Percentiles rank a stretch among this genome's conserved stretches.
These are phyloP conservation scores for Masticophis lateralis DNA, from an alignment of 2,797 vertebrate species.

Conservation along the genomic window DNA sequence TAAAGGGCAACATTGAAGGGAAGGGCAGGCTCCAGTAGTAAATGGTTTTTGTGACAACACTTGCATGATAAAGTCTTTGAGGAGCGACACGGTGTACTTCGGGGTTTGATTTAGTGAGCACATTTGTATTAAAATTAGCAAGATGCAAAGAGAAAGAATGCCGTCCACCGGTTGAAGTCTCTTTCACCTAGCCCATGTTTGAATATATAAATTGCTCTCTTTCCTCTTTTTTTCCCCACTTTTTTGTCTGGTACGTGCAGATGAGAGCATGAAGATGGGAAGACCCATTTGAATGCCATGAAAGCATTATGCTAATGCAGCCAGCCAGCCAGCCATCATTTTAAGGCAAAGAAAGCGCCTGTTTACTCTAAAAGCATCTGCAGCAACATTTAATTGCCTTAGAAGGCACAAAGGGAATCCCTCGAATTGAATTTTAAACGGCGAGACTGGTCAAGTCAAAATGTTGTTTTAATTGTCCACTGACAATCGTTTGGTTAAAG, in stretches of 20 bases:
- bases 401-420: conserved; percentile 30
- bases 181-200: background rate
- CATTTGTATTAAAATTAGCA: background rate
- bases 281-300: background rate
- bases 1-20: background rate
- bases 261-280: no score
- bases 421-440: conserved; percentile 45
- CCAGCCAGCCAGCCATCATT: background rate
- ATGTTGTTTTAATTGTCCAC: conserved; percentile 49
- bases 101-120: background rate
- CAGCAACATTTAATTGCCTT: conserved; percentile 30
- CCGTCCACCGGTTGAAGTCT: background rate
- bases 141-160: background rate
- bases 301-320: background rate
- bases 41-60: background rate
- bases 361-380: conserved; percentile 24
- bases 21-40: background rate
- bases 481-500: conserved; percentile 41
- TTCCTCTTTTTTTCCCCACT: no score
- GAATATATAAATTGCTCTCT: background rate
- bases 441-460: conserved; percentile 38
- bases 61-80: background rate
- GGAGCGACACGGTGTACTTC: background rate
- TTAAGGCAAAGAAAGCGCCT: conserved; percentile 18
- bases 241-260: background rate